phyloP scores from a whole-genome alignment of 2,888 invertebrate genomes.

The Megastigmus dorsalis region DNA sequence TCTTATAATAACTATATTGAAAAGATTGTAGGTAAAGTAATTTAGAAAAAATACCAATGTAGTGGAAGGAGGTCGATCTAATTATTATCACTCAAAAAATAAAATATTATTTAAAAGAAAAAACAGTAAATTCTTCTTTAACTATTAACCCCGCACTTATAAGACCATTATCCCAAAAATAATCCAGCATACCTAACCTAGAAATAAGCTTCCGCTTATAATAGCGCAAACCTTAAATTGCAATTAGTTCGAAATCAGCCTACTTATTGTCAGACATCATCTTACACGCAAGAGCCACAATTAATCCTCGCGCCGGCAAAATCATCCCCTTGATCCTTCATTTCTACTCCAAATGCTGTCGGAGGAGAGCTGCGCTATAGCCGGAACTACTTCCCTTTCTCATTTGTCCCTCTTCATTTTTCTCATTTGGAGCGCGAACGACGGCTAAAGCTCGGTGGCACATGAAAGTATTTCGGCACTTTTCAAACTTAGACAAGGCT shows the following conservation, averaged over 20 bases:
- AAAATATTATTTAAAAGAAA: neutral
- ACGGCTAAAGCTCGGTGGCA: constrained; percentile 6
- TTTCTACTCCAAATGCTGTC: neutral
- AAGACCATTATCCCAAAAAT: no score
- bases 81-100: no score
- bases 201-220: no score
- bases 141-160: no score
- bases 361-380: neutral
- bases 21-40: no score
- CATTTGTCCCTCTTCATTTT: constrained; percentile 1
- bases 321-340: neutral
- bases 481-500: neutral
- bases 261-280: neutral
- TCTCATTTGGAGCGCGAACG: constrained; percentile 19
- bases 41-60: no score
- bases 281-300: neutral
- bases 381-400: constrained; percentile 15
- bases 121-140: neutral
- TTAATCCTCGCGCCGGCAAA: neutral
- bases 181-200: no score
- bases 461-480: constrained; percentile 5
- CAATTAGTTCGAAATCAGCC: neutral
- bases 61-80: no score
- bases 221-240: neutral
- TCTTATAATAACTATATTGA: no score